Base-by-base conservation (phyloP, 2,113 vertebrate species). In the Sylvia atricapilla region DNA sequence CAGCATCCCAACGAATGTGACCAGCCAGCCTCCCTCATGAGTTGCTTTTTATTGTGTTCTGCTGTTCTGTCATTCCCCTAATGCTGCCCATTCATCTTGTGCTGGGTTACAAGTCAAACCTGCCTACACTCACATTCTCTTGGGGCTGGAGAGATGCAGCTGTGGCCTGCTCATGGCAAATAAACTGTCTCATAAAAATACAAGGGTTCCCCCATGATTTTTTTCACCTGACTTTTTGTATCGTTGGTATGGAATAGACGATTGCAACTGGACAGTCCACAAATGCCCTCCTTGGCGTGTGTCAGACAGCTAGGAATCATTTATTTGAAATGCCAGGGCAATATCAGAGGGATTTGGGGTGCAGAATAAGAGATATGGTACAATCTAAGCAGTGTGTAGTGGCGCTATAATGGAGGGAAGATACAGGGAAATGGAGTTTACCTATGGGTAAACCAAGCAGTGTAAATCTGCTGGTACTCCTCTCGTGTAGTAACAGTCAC, bases 41-140 rank as follows among this genome's bases (percentile, higher is more conserved):
- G 72, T 24, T 86, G 74, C 35, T 89, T 96, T 96, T 96, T 88
- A 86, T 94, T 93, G 83, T 60, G 66, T 92, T 96, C 73, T 58
- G 55, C 64, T 92, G 39, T 30, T 30, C 60, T 64, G 73, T 50
- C 91, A 95, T 87, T 93, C 88, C 56, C 63, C 53, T 95, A 89
- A 90, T 77, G 58, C 43, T 86, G 33, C 23, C 64, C 80, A 89
- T 94, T 74, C 63, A 67, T 95, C 96, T 96, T 84, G 56, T 52
- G 23, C 31, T 59, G 73, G 67, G 77, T 79, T 93, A 74, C 87
- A 91, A 79, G 81, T 93, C 49, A 85, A 80, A 93, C 89, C 86
- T 84, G 33, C 59, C 78, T 35, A 47, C 41, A 46, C 41, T 69
- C 6, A 0, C 30, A n/a, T n/a, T 78, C 50, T 89, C 70, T 52